phyloP scores from a whole-genome alignment of 2,797 vertebrate species.

The Schizothorax lantsangensis region DNA sequence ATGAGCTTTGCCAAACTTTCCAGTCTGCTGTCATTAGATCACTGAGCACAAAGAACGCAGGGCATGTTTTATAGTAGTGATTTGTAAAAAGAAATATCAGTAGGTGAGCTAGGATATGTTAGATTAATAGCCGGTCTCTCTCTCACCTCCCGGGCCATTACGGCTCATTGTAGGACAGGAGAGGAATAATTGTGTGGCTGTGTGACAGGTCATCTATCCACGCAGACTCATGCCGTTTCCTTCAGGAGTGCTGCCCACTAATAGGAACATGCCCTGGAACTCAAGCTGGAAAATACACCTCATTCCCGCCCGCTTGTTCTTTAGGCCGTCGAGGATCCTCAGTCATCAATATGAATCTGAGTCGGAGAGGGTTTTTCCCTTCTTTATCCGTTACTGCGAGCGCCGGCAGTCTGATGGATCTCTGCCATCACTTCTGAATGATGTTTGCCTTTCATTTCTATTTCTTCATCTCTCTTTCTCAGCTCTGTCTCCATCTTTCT shows the following conservation, averaged over 20 bases:
- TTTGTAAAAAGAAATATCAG: constrained; percentile 58
- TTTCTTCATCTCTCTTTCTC: constrained; percentile 22
- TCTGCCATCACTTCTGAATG: constrained; percentile 49
- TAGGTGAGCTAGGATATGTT: constrained; percentile 53
- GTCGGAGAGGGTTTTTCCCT: constrained; percentile 32
- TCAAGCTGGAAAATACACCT: constrained; percentile 64
- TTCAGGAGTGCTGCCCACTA: constrained; percentile 58
- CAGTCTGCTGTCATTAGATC: constrained; percentile 49
- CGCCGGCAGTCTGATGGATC: constrained; percentile 55
- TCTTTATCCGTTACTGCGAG: constrained; percentile 42
- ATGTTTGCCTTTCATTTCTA: constrained; percentile 53
- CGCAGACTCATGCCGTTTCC: constrained; percentile 61
- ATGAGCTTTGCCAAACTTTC: constrained; percentile 52
- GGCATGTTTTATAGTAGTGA: constrained; percentile 58
- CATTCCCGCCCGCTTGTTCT: constrained; percentile 55
- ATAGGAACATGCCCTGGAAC: constrained; percentile 66
- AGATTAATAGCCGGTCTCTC: constrained; percentile 55
- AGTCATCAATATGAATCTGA: constrained; percentile 57
- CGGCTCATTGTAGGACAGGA: constrained; percentile 64
- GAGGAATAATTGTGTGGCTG: constrained; percentile 63
- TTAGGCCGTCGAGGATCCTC: constrained; percentile 60
- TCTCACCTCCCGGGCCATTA: constrained; percentile 62
- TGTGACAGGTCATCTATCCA: constrained; percentile 68
- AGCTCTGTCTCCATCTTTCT: constrained; percentile 5
- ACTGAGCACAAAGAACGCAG: constrained; percentile 51